These are phyloP conservation scores for Sycon ciliatum DNA, from an alignment of 37 sponge, comb jelly and placozoan species.

Conservation along the genomic window DNA sequence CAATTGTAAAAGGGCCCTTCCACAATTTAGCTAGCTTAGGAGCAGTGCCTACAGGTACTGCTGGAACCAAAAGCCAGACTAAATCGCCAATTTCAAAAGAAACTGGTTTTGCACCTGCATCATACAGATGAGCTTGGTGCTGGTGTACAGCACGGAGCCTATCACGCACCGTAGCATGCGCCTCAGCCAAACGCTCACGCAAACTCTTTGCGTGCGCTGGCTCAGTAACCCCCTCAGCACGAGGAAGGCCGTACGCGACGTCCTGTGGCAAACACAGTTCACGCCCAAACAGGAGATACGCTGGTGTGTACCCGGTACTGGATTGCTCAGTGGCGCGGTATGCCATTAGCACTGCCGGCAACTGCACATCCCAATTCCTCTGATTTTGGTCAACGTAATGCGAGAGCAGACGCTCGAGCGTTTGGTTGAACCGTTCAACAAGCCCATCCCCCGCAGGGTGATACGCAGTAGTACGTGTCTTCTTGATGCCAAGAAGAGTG, in stretches of 20 bases:
- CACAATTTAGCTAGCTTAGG: constrained; percentile 29
- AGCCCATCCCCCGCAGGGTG: constrained; percentile 21
- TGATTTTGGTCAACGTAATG: constrained; percentile 11
- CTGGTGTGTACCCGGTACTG: constrained; percentile 22
- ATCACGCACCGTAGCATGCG: constrained; percentile 22
- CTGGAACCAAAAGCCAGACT: constrained; percentile 39
- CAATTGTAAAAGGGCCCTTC: constrained; percentile 46
- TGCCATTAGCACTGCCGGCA: constrained; percentile 31
- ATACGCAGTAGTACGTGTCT: constrained; percentile 15
- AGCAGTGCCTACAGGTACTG: constrained; percentile 13
- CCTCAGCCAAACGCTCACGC: too few species aligned
- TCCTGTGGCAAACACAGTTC: constrained; percentile 23
- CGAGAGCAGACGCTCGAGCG: constrained; percentile 21
- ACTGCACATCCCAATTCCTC: constrained; percentile 21
- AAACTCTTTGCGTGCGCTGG: too few species aligned
- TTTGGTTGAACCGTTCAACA: constrained; percentile 33
- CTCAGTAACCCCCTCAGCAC: neutral
- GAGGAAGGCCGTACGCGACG: neutral
- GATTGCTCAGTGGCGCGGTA: constrained; percentile 23
- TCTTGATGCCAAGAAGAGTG: neutral
- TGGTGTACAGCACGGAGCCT: constrained; percentile 28
- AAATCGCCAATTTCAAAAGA: constrained; percentile 26
- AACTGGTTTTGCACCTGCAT: neutral
- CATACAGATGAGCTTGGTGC: constrained; percentile 34
- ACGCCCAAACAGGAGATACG: constrained; percentile 30